Evolutionary conservation across 92 coral and sea anemone species (phyloP), one percentile per base, ranked within the genome.

Genomic region (Anthopleura xanthogrammica): DNA sequence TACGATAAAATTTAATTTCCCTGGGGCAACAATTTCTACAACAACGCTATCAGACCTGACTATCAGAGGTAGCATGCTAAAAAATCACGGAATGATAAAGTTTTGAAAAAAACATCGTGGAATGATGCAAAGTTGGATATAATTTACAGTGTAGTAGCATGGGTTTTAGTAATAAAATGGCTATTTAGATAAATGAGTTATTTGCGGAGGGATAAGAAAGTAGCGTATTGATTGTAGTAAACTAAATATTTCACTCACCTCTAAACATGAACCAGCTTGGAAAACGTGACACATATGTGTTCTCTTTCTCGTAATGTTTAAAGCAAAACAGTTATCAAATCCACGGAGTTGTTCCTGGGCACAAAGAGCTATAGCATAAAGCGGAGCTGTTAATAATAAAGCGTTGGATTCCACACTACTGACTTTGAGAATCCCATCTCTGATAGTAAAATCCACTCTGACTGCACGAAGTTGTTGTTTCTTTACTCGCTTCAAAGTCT

Each of bases 261-360:
- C 99, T 14, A 94, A 95, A 72, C 92, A 90, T 2, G 99, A 97
- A 0, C 99, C 98, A 2, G 99, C 99, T 84, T 97, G 92, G 66
- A 97, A 97, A 24, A 95, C 99, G 68, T 97, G 98, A 80, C 99
- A 94, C 91, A 97, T 87, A 77, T 97, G 99, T 1, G 90, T 91
- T 58, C 90, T 94, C 72, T 90, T 97, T 56, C 99, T 87, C 20
- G 99, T 97, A 50, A 97, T 92, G 80, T 97, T 97, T 79, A 94
- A 57, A 48, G 98, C 99, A 90, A 94, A 97, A 36, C 92, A 85
- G 41, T 90, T 91, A 16, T 97, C 98, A 82, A 94, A 97, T 41
- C 99, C 98, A 41, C 98, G 90, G 19, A 97, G 93, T 22, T 93
- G 95, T 66, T 97, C 99, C 70, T 97, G 97, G 20, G 93, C 99